Conservation (phyloP, 1,140 invertebrate species). For the Monochamus saltuarius region DNA sequence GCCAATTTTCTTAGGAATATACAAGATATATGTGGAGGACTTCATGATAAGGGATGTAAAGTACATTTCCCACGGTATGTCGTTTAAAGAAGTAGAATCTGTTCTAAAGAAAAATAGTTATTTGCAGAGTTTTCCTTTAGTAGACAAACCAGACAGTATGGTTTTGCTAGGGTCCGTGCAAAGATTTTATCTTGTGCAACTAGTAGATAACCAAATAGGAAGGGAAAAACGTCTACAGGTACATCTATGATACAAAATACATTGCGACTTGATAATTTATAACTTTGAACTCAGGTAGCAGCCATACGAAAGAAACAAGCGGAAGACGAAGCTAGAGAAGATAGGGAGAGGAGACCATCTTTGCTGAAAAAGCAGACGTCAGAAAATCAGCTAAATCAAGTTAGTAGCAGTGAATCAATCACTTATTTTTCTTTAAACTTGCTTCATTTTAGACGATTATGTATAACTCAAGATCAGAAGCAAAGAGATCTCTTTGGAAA, state of each 20-base stretch:
- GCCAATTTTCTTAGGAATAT: slow-evolving; percentile 69
- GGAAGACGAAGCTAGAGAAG: slow-evolving; percentile 56
- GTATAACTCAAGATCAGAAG: slow-evolving; percentile 59
- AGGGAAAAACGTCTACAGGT: slow-evolving; percentile 75
- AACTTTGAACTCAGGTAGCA: slow-evolving; percentile 53
- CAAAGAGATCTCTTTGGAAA: slow-evolving; percentile 86
- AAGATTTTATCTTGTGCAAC: slow-evolving; percentile 81
- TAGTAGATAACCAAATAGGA: slow-evolving; percentile 85
- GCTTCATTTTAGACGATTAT: slow-evolving; percentile 40
- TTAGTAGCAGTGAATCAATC: slow-evolving; percentile 11
- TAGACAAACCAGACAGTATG: slow-evolving; percentile 88
- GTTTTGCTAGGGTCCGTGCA: slow-evolving; percentile 91
- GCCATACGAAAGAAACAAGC: slow-evolving; percentile 66
- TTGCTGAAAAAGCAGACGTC: slow-evolving; percentile 50
- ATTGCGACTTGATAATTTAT: not conserved
- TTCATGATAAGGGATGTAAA: slow-evolving; percentile 92
- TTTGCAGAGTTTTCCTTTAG: slow-evolving; percentile 82
- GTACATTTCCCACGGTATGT: slow-evolving; percentile 88
- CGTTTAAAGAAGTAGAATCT: slow-evolving; percentile 80
- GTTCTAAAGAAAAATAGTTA: slow-evolving; percentile 68
- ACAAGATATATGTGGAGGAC: slow-evolving; percentile 91
- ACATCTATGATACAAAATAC: not conserved
- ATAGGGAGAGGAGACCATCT: slow-evolving; percentile 62
- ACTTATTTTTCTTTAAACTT: slow-evolving; percentile 24
- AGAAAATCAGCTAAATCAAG: slow-evolving; percentile 37